These are phyloP conservation scores for Tricholauxania praeusta DNA, from an alignment of 2,888 invertebrate species.

Conservation along the genomic window DNA sequence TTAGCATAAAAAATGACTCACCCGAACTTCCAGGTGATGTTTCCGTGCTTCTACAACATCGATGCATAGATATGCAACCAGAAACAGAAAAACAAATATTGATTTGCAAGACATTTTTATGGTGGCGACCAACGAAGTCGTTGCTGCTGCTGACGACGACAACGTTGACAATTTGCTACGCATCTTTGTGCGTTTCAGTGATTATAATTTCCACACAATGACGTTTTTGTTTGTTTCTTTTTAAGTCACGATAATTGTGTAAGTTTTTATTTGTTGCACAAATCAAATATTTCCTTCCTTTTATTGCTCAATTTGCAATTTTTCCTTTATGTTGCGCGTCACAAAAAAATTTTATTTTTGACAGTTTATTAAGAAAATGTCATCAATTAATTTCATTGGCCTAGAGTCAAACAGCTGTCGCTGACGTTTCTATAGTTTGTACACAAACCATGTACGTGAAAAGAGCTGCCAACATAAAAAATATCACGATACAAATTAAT, in stretches of 20 bases:
- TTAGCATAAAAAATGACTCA: constrained; percentile 62
- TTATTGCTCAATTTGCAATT: background rate
- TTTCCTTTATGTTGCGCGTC: background rate
- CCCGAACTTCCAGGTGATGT: constrained; percentile 74
- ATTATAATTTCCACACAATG: background rate
- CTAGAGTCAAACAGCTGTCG: no score
- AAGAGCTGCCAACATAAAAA: no score
- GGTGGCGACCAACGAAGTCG: constrained; percentile 11
- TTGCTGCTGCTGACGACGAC: constrained; percentile 16
- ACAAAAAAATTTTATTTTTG: background rate
- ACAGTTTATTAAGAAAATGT: background rate
- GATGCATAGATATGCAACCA: constrained; percentile 40
- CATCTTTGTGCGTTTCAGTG: background rate
- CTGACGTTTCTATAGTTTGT: no score
- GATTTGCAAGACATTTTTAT: constrained; percentile 37
- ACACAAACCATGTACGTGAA: no score
- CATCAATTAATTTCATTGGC: no score
- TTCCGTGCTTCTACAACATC: constrained; percentile 66
- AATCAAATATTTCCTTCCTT: background rate
- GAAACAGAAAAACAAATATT: constrained; percentile 42
- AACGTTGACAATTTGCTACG: background rate
- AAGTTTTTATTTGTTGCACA: background rate
- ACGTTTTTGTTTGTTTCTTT: background rate
- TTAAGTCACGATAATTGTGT: background rate
- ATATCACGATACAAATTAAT: no score